Evolutionary conservation across 2,797 vertebrate species (phyloP).

Genomic region (Microcaecilia unicolor): DNA sequence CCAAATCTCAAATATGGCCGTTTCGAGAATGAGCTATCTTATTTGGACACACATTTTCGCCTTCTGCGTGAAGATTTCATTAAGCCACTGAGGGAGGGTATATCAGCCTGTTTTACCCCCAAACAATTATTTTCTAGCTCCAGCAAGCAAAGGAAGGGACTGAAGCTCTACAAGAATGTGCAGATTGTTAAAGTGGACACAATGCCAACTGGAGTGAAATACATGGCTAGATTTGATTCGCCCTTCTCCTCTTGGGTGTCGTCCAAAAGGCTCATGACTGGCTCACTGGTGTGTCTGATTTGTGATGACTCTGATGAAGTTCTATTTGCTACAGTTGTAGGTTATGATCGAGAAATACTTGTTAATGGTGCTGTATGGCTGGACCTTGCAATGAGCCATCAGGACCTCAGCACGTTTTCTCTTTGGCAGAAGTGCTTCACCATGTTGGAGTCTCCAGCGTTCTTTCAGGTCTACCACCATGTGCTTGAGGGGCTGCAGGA

Average conservation of each 20-base stretch:
- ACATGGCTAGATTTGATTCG: background rate
- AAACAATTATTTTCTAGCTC: background rate
- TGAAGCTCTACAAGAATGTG: background rate
- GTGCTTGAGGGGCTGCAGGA: slow-evolving; percentile 4
- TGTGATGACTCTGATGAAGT: background rate
- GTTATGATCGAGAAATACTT: too few relatives aligned
- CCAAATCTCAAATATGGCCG: background rate
- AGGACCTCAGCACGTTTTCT: background rate
- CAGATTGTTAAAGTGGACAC: background rate
- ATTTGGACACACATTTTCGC: slow-evolving; percentile 10
- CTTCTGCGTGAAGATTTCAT: slow-evolving; percentile 4
- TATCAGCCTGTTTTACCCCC: background rate
- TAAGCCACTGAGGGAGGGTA: background rate
- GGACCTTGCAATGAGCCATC: background rate
- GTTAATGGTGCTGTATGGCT: background rate
- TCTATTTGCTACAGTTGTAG: background rate
- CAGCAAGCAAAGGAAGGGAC: background rate
- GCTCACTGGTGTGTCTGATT: slow-evolving; percentile 5
- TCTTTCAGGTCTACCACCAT: slow-evolving; percentile 4
- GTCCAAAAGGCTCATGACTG: background rate
- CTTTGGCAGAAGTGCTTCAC: background rate
- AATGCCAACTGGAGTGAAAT: background rate
- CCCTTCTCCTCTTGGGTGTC: fast-evolving
- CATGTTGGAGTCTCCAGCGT: slow-evolving; percentile 9
- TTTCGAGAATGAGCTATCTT: background rate